Evolutionary conservation across 2,888 invertebrate genomes (phyloP).

Genomic region (Ophraella communa): DNA sequence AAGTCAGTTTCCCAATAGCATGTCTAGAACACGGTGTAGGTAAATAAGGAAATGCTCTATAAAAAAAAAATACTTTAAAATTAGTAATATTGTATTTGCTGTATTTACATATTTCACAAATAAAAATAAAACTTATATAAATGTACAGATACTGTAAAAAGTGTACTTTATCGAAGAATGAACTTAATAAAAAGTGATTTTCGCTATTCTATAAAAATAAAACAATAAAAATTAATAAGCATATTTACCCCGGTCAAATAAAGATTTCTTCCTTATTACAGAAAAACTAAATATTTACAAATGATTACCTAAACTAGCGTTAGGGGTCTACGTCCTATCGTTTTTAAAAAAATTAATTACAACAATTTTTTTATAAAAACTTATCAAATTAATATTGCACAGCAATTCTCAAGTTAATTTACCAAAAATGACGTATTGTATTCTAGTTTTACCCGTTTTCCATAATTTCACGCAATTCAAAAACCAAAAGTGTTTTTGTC

Average conservation of each 20-base stretch:
- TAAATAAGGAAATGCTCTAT: background rate
- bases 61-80: background rate
- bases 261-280: conserved; percentile 15
- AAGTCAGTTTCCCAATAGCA: background rate
- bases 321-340: too few species aligned
- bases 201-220: conserved; percentile 42
- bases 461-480: too few species aligned
- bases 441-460: too few species aligned
- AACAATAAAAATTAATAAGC: conserved; percentile 13
- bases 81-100: background rate
- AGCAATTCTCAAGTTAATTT: conserved; percentile 38
- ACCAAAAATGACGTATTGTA: conserved; percentile 30
- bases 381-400: conserved; percentile 46
- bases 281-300: conserved; percentile 20
- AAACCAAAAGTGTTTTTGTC: too few species aligned
- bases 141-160: conserved; percentile 44
- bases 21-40: background rate
- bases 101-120: conserved; percentile 47
- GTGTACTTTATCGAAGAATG: conserved; percentile 44
- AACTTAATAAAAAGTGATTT: conserved; percentile 44
- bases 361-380: conserved; percentile 17
- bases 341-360: conserved; percentile 23
- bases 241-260: conserved; percentile 16
- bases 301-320: background rate
- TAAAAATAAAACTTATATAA: conserved; percentile 48